phyloP scores from a whole-genome alignment of 2,797 vertebrate genomes.

The Thripadectes ignobilis region DNA sequence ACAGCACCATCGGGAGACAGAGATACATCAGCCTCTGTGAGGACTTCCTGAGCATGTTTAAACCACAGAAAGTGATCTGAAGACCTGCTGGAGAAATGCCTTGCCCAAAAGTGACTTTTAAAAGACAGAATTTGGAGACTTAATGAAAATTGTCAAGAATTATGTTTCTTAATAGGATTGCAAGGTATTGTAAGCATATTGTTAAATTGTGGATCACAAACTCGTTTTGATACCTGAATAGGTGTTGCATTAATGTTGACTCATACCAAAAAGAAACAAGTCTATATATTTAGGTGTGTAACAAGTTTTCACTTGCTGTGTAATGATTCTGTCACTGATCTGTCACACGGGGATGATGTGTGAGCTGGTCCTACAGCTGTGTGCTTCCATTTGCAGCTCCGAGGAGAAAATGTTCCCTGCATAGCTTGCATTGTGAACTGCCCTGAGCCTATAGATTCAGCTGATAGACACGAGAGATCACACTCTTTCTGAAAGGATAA shows the following conservation, averaged over 20 bases:
- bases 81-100: not conserved
- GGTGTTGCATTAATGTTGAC: not conserved
- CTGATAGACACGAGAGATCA: not conserved
- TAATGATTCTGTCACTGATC: not conserved
- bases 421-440: not conserved
- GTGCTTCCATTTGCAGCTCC: not conserved
- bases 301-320: not conserved
- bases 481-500: not conserved
- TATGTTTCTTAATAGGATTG: not conserved
- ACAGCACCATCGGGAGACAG: not conserved
- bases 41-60: not conserved
- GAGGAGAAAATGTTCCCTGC: not conserved
- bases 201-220: not conserved
- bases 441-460: not conserved
- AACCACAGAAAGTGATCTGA: not conserved
- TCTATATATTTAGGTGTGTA: not conserved
- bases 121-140: not conserved
- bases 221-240: not conserved
- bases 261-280: not conserved
- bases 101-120: not conserved
- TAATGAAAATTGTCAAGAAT: not conserved
- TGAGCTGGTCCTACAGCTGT: not conserved
- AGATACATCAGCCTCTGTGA: not conserved
- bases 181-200: not conserved
- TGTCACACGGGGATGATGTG: not conserved